These are phyloP conservation scores for Prunella strophiata DNA, from an alignment of 2,797 vertebrate species.

Conservation along the genomic window DNA sequence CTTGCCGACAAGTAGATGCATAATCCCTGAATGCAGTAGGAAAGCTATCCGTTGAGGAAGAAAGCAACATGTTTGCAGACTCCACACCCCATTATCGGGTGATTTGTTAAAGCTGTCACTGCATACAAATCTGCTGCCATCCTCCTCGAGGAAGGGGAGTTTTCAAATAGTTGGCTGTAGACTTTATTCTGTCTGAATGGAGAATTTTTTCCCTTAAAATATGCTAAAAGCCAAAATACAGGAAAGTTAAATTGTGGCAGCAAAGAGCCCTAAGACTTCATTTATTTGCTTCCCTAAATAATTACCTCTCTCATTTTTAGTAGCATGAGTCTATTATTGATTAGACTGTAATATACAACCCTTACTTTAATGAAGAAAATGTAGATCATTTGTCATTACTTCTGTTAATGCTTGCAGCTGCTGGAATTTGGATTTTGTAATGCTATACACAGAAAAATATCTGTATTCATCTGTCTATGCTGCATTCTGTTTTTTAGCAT, in stretches of 20 bases:
- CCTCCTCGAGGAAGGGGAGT: background rate
- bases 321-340: background rate
- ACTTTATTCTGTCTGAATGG: background rate
- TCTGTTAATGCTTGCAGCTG: background rate
- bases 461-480: background rate
- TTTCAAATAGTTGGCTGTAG: background rate
- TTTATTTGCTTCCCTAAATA: constrained; percentile 11
- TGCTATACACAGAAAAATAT: background rate
- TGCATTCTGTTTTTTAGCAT: background rate
- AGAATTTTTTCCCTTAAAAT: background rate
- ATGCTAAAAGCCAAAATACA: background rate
- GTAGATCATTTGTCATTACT: background rate
- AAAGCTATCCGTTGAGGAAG: background rate
- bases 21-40: background rate
- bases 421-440: background rate
- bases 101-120: constrained; percentile 47
- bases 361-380: constrained; percentile 10
- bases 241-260: background rate
- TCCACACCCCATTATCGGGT: constrained; percentile 21
- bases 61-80: constrained; percentile 20
- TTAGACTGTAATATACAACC: background rate
- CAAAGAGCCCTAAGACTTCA: background rate
- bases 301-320: background rate
- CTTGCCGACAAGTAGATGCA: background rate
- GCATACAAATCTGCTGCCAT: constrained; percentile 17